These are phyloP conservation scores for Coremacera marginata DNA, from an alignment of 2,888 invertebrate genomes.

Conservation along the genomic window DNA sequence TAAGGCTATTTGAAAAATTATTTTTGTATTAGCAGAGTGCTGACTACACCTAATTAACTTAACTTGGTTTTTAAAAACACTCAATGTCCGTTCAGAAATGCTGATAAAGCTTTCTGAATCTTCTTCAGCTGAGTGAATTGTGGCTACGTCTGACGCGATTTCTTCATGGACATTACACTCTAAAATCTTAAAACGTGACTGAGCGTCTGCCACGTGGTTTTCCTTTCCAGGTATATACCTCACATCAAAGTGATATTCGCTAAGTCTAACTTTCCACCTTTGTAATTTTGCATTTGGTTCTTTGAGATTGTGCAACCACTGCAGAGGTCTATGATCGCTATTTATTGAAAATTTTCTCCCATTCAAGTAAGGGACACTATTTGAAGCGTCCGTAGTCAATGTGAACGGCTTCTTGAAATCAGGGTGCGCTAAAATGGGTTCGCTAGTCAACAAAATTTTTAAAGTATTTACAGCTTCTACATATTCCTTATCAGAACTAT, in stretches of 20 bases:
- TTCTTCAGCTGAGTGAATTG: no score
- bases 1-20: slow-evolving; percentile 34
- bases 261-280: no score
- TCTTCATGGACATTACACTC: slow-evolving; percentile 38
- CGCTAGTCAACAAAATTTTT: slow-evolving; percentile 10
- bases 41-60: slow-evolving; percentile 19
- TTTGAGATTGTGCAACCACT: slow-evolving; percentile 9
- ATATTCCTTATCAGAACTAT: not conserved
- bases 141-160: slow-evolving; percentile 19
- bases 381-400: slow-evolving; percentile 14
- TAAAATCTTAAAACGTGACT: slow-evolving; percentile 38
- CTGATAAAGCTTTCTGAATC: slow-evolving; percentile 30
- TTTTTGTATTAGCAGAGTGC: not conserved
- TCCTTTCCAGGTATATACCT: no score
- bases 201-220: slow-evolving; percentile 39
- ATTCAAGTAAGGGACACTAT: no score
- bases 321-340: slow-evolving; percentile 20
- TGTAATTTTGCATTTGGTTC: slow-evolving; percentile 17
- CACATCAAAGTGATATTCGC: no score
- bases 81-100: slow-evolving; percentile 35
- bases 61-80: slow-evolving; percentile 37
- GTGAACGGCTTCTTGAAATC: slow-evolving; percentile 30
- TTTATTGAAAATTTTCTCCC: slow-evolving; percentile 25
- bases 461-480: no score
- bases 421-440: slow-evolving; percentile 29